Base-by-base conservation (phyloP, 2,888 invertebrate genomes). In the Acanthopleura granulata region DNA sequence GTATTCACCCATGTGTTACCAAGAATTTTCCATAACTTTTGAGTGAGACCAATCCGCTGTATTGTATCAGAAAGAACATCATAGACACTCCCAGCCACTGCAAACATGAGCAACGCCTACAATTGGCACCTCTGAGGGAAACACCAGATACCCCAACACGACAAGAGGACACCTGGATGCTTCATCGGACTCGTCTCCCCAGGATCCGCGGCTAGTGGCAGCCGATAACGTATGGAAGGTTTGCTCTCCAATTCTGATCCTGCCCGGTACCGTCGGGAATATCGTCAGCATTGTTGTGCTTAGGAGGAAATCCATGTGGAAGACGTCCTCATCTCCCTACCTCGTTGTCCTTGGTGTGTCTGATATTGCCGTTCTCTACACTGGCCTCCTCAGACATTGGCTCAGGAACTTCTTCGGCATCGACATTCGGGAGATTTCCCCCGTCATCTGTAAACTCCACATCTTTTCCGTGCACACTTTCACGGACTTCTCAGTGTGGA, bases 401-500 rank as follows among this genome's bases (percentile, higher is more conserved):
- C 50, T 85, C 9, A 73, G 72, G 11, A 75, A 74, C 40, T 73
- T 81, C n/a, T 74, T 77, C 66, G 76, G 79, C 0, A 70, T 76
- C 16, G 87, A 87, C 70, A 74, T 87, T 69, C 79, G 87, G 12
- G 27, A 78, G 14, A 12, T 76, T 1, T 80, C 78, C 30, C 66
- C 66, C 18, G 72, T 77, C 9, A 76, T 75, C 0, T 86, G 86
- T 72, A 83, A 86, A 76, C 69, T 85, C 4, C 82, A 87, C 74
- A 74, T 80, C 0, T 85, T 83, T 79, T 51, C 85, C 25, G 83
- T 86, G 11, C 87, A 87, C 71, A 78, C 79, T 27, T 81, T 84
- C 12, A 76, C 85, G 1, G 83, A 87, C 73, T 80, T 83, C 49
- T 85, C 86, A 9, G 85, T 84, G 0, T 88, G 88, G 88, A 82